phyloP scores from a whole-genome alignment of 2,113 vertebrate genomes.

The Crotophaga sulcirostris region DNA sequence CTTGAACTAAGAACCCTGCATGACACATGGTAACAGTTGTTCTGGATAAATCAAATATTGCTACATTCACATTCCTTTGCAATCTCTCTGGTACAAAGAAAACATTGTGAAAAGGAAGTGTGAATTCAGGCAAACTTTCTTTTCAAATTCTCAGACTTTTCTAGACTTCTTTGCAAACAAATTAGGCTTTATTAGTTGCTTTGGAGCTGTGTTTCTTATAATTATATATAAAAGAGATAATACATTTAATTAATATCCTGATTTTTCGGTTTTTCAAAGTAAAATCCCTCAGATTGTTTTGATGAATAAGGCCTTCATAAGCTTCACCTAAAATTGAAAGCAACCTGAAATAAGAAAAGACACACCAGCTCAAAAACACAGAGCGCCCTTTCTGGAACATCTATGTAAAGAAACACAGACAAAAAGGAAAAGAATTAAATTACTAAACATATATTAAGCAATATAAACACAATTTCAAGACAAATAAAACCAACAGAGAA shows the following conservation, averaged over 20 bases:
- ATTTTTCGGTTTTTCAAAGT: neutral
- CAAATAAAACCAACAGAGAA: neutral
- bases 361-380: neutral
- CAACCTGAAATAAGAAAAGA: neutral
- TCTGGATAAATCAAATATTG: neutral
- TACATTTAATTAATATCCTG: neutral
- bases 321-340: neutral
- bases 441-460: neutral
- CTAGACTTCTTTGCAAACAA: neutral
- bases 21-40: neutral
- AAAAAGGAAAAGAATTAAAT: neutral
- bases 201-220: neutral
- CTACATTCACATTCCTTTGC: neutral
- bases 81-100: neutral
- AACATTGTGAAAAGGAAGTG: neutral
- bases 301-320: neutral
- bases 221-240: neutral
- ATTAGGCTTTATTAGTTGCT: neutral
- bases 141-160: neutral
- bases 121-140: neutral
- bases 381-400: neutral
- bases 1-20: neutral
- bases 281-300: neutral
- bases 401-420: neutral
- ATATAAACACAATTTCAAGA: neutral